A percentile compares a stretch with the other conserved stretches of the same genome.
Conservation (phyloP, 1,140 invertebrate genomes). For the Planococcus citri region DNA sequence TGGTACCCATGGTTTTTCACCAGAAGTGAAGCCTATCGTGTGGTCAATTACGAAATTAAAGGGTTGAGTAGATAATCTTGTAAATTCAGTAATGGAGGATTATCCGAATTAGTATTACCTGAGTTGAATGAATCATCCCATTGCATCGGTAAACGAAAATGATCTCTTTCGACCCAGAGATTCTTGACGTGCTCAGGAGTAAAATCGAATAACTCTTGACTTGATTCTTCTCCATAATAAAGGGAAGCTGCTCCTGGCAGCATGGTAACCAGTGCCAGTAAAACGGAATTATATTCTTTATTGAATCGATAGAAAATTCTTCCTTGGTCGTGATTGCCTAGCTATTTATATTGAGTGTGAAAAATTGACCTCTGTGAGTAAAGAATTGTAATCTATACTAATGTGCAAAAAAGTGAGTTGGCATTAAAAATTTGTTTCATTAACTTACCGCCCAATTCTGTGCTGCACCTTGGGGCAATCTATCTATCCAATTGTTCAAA, state of each 20-base stretch:
- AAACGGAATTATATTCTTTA: constrained; percentile 42
- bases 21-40: not conserved
- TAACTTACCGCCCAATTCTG: constrained; percentile 49
- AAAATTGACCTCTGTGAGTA: no score
- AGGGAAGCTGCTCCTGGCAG: constrained; percentile 57
- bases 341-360: constrained; percentile 32
- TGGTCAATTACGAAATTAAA: no score
- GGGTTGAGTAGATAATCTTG: no score
- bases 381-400: no score
- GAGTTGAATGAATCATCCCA: constrained; percentile 41
- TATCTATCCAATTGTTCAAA: constrained; percentile 42
- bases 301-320: constrained; percentile 46
- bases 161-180: constrained; percentile 42
- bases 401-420: no score
- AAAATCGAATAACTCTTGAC: no score
- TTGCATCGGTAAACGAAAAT: constrained; percentile 58
- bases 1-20: constrained; percentile 33
- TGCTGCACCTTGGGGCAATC: constrained; percentile 42
- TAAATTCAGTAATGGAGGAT: no score
- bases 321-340: constrained; percentile 49
- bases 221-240: constrained; percentile 69
- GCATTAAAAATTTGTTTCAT: no score
- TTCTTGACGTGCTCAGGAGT: constrained; percentile 39
- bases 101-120: not conserved
- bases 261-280: constrained; percentile 50